A percentile compares a stretch with the other conserved stretches of the same genome.
These are phyloP conservation scores for Brachionus calyciflorus DNA, from an alignment of 1,140 invertebrate genomes.

Conservation along the genomic window DNA sequence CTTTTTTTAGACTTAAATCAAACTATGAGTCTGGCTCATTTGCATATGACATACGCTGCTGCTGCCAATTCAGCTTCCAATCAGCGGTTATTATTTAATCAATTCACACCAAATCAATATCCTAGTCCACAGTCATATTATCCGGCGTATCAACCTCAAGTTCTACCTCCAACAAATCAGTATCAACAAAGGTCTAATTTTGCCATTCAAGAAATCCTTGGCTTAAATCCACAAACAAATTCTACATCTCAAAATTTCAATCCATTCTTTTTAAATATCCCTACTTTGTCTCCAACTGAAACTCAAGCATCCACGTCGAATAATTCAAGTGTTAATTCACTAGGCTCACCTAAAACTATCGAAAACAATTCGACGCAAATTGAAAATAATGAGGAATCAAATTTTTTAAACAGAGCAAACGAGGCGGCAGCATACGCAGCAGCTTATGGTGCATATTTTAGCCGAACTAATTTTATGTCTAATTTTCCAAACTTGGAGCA, in stretches of 20 bases:
- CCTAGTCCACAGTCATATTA: neutral
- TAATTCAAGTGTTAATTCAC: constrained; percentile 12
- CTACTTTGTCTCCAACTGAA: constrained; percentile 15
- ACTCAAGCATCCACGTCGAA: neutral
- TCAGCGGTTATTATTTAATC: neutral
- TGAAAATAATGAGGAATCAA: neutral
- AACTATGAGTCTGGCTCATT: constrained; percentile 45
- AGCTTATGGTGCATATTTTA: constrained; percentile 38
- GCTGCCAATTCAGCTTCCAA: neutral
- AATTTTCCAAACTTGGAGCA: constrained; percentile 2
- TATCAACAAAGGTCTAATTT: constrained; percentile 31
- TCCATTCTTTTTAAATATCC: neutral
- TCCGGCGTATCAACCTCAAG: neutral
- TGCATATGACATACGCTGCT: constrained; percentile 43
- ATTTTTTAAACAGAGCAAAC: constrained; percentile 21
- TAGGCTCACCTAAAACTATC: neutral
- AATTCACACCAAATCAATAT: neutral
- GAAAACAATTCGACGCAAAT: neutral
- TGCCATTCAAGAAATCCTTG: constrained; percentile 45
- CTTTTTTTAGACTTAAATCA: neutral
- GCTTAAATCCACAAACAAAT: neutral
- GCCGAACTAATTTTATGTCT: constrained; percentile 17
- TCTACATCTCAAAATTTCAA: neutral
- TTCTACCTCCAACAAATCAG: neutral
- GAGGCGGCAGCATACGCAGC: constrained; percentile 32